Base-by-base conservation (phyloP, 2,797 vertebrate genomes). In the Tenualosa ilisha region DNA sequence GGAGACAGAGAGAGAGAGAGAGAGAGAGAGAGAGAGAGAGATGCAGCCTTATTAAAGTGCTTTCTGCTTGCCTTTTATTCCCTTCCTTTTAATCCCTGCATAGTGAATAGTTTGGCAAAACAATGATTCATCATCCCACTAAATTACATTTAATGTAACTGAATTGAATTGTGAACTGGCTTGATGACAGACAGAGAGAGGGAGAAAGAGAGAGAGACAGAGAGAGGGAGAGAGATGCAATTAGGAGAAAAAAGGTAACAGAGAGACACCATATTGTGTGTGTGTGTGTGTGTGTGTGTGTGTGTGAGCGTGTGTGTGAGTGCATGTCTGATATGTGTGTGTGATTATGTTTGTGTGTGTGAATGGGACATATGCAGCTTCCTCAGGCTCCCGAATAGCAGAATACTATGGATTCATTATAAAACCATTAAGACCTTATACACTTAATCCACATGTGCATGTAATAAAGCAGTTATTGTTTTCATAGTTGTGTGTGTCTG, bases 331-430 rank as follows among this genome's bases (percentile, higher is more conserved):
- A n/a, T n/a, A 7, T n/a, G 56, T 61, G 17, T 61, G 20, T 61
- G 56, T 61, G 56, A 13, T 2, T n/a, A 20, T 82, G 17, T 82
- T 86, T 83, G 61, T 51, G 40, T 49, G 82, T 54, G 72, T 82
- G 54, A 37, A 53, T 84, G 81, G 37, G 50, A 12, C 13, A 11
- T 83, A 61, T 26, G 50, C 43, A 7, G 46, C n/a, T 84, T 13
- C 65, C 51, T 51, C 1, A 20, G 63, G 9, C 61, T 46, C 68
- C 50, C 68, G 63, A 84, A n/a, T 22, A 17, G 15, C 17, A 43
- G 15, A 22, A 43, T 43, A 75, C 15, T 20, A 43, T 37, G 37
- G 15, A 40, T 43, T 79, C 40, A 79, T 79, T 79, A 79, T 79
- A 79, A 79, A 46, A 7, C 40, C 22, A 79, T 43, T 6, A 79